These are phyloP conservation scores for Thamnophis sirtalis DNA, from an alignment of 2,113 vertebrate species.

Conservation along the genomic window DNA sequence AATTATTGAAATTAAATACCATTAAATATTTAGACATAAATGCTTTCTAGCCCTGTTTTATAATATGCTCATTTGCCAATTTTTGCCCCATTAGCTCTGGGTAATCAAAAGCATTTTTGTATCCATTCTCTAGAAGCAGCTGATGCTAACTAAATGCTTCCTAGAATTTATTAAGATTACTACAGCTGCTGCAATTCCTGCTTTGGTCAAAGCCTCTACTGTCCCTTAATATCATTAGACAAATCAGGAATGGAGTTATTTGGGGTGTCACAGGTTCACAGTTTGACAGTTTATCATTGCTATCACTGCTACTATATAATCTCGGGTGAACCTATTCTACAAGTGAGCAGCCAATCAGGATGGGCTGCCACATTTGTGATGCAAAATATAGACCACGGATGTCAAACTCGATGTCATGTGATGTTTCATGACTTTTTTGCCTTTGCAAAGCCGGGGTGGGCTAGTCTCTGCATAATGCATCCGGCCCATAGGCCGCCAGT, in stretches of 20 bases:
- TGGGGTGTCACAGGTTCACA: neutral
- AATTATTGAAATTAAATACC: neutral
- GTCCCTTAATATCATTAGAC: neutral
- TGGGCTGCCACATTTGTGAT: neutral
- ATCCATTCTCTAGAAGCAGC: neutral
- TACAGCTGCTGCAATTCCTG: neutral
- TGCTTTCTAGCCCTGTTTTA: neutral
- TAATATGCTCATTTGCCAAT: neutral
- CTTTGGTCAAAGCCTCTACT: neutral
- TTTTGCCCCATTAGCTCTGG: neutral
- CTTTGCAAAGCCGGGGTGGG: too few relatives aligned
- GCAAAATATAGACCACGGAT: neutral
- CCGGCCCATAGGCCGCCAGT: too few relatives aligned
- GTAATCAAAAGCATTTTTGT: neutral
- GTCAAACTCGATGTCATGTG: too few relatives aligned
- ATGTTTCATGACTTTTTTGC: too few relatives aligned
- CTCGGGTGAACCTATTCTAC: neutral
- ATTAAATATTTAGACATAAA: neutral
- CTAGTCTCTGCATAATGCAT: too few relatives aligned
- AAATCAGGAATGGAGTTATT: neutral
- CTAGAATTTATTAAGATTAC: neutral
- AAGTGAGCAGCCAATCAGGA: neutral
- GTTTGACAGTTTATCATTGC: neutral
- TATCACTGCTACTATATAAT: neutral
- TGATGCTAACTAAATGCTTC: neutral